phyloP scores from a whole-genome alignment of 2,113 vertebrate species.

The Ceyx melanurus region DNA sequence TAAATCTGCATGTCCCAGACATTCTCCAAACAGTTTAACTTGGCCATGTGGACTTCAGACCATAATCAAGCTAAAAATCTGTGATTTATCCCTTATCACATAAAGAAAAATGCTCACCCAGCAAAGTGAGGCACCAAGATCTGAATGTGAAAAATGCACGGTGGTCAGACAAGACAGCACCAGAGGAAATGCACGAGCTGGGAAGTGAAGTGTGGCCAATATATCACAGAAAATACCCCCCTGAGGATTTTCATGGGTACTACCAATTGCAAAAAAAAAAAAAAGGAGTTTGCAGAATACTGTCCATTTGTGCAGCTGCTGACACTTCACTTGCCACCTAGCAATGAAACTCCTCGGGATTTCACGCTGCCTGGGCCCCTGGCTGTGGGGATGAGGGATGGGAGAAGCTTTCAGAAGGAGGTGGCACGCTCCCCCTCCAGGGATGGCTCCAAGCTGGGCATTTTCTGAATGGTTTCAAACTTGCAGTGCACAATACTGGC shows the following conservation, averaged over 20 bases:
- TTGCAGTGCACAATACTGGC: not conserved
- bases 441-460: not conserved
- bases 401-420: not conserved
- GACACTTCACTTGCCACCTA: not conserved
- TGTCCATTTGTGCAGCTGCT: not conserved
- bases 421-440: not conserved
- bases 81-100: not conserved
- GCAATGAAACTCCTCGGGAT: not conserved
- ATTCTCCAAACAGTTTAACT: conserved; percentile 41
- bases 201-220: not conserved
- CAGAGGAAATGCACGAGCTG: conserved; percentile 2
- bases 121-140: conserved; percentile 21
- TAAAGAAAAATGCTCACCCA: conserved; percentile 39
- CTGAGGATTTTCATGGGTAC: not conserved
- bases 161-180: conserved; percentile 14
- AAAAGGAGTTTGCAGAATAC: not conserved
- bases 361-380: not conserved
- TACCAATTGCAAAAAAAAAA: not conserved
- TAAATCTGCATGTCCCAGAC: conserved; percentile 30
- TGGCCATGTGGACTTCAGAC: conserved; percentile 29
- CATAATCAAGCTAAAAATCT: not conserved
- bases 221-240: not conserved
- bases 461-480: conserved; percentile 18
- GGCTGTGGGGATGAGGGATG: not conserved
- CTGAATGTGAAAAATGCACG: conserved; percentile 8